Percentiles rank a stretch among this genome's conserved stretches.
Evolutionary conservation across 2,888 invertebrate species (phyloP).

Genomic region (Diplazon laetatorius): DNA sequence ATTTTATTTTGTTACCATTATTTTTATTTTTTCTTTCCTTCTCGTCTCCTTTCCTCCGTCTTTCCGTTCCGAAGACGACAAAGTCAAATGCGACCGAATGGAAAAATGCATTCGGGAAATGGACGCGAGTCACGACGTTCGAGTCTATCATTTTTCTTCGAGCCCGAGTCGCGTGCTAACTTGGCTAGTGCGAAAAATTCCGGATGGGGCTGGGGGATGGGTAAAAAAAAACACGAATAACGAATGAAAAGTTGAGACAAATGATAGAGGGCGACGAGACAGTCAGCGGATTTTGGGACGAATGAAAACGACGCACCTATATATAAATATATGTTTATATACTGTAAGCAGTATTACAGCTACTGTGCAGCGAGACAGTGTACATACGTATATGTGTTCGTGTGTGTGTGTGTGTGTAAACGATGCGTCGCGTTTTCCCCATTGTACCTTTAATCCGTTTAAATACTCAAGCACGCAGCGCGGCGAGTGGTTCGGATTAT

Average conservation of each 20-base stretch:
- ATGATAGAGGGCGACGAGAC: slow-evolving; percentile 9
- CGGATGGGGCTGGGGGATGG: not conserved
- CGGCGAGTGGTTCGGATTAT: slow-evolving; percentile 48
- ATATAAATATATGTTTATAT: not conserved
- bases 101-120: slow-evolving; percentile 55
- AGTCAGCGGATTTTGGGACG: too few species aligned
- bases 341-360: slow-evolving; percentile 22
- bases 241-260: slow-evolving; percentile 27
- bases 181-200: too few species aligned
- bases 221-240: slow-evolving; percentile 1
- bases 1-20: slow-evolving; percentile 14
- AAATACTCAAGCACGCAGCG: slow-evolving; percentile 50
- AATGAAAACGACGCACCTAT: too few species aligned
- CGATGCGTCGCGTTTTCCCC: slow-evolving; percentile 37
- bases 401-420: not conserved
- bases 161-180: too few species aligned
- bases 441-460: slow-evolving; percentile 57
- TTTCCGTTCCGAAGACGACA: slow-evolving; percentile 40
- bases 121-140: slow-evolving; percentile 41
- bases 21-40: not conserved
- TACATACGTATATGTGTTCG: too few species aligned
- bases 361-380: too few species aligned
- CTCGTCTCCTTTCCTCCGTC: not conserved
- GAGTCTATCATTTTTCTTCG: slow-evolving; percentile 28
- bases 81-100: slow-evolving; percentile 48